Evolutionary conservation across 2,113 vertebrate genomes (phyloP).

Genomic region (Damaliscus lunatus): DNA sequence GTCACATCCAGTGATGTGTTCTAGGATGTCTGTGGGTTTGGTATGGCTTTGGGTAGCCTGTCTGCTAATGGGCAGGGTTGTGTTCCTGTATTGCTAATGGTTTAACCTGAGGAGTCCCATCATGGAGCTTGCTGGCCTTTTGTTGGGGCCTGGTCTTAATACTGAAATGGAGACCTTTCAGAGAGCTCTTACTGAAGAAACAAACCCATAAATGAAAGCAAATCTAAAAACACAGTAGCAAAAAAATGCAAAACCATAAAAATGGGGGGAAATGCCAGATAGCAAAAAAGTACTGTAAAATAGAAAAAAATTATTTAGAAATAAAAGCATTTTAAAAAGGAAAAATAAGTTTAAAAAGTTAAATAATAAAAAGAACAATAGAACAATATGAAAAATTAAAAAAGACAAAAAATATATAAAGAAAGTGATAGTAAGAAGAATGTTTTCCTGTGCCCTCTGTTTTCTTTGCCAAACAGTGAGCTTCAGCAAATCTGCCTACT

Average conservation of each 20-base stretch:
- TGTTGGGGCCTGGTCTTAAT: not conserved
- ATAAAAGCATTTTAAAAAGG: not conserved
- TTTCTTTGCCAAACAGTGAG: not conserved
- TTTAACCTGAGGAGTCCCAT: not conserved
- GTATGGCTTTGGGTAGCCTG: not conserved
- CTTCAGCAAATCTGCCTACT: not conserved
- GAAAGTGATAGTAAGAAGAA: not conserved
- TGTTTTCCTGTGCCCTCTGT: not conserved
- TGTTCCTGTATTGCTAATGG: not conserved
- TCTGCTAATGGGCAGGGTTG: not conserved
- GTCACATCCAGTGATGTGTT: not conserved
- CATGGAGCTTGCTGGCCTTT: not conserved
- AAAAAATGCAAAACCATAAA: not conserved
- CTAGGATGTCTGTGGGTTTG: not conserved
- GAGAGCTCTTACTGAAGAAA: not conserved
- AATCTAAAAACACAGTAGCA: not conserved
- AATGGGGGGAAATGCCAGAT: not conserved
- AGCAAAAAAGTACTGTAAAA: not conserved
- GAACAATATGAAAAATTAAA: not conserved
- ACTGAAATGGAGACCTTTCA: not conserved
- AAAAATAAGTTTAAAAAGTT: not conserved
- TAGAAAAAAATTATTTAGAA: not conserved
- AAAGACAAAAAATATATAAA: not conserved
- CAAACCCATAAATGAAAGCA: not conserved
- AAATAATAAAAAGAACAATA: not conserved